These are phyloP conservation scores for Rhizoglyphus robini DNA, from an alignment of 1,140 invertebrate species.

Conservation along the genomic window DNA sequence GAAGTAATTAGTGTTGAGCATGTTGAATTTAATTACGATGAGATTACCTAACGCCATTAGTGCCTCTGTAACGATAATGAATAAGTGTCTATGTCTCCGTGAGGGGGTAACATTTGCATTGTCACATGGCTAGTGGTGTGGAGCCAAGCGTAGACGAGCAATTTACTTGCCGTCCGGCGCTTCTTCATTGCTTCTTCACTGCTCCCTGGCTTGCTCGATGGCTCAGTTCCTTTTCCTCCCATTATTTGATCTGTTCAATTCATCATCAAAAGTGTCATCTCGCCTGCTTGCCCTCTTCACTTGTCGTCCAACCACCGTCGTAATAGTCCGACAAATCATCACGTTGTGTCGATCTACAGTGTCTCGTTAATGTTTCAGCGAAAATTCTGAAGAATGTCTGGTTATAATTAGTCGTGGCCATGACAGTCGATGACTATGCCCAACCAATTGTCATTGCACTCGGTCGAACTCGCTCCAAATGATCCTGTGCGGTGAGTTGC, in stretches of 20 bases:
- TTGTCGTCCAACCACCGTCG: too few species aligned
- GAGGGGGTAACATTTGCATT: background rate
- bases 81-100: too few species aligned
- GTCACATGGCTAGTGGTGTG: constrained; percentile 17
- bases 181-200: background rate
- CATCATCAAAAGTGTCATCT: too few species aligned
- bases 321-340: constrained; percentile 7
- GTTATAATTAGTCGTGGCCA: background rate
- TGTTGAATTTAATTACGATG: constrained; percentile 12
- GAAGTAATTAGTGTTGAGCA: constrained; percentile 14
- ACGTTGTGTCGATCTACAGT: background rate
- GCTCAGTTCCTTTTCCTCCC: constrained; percentile 2
- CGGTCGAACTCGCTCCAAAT: too few species aligned
- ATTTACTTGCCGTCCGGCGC: background rate
- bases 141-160: background rate
- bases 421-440: background rate
- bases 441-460: too few species aligned
- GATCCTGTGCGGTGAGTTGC: too few species aligned
- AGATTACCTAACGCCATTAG: constrained; percentile 2
- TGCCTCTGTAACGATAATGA: background rate
- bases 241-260: background rate
- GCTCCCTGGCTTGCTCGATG: background rate
- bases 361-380: background rate
- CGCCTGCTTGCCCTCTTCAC: too few species aligned
- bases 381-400: background rate